phyloP scores from a whole-genome alignment of 2,888 invertebrate species.

The Trachelus troglodyta region DNA sequence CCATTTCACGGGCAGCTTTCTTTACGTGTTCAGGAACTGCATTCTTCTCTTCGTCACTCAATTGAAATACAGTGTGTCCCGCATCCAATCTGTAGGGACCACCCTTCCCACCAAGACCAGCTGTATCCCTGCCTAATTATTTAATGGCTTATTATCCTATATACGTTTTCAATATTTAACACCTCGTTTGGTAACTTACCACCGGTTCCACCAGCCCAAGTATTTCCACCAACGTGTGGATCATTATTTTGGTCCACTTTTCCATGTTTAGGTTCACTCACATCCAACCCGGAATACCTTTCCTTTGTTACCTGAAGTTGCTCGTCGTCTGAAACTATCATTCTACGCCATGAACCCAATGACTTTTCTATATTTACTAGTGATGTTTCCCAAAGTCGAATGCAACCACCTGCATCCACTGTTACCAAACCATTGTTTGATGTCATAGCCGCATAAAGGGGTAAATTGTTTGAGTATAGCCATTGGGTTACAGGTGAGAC shows the following conservation, averaged over 20 bases:
- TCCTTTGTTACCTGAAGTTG: conserved; percentile 81
- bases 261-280: conserved; percentile 89
- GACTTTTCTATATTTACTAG: conserved; percentile 63
- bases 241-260: conserved; percentile 90
- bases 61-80: conserved; percentile 93
- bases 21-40: conserved; percentile 90
- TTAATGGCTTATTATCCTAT: background rate
- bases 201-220: conserved; percentile 96
- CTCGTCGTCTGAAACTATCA: conserved; percentile 64
- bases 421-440: conserved; percentile 68
- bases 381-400: conserved; percentile 71
- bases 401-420: conserved; percentile 70
- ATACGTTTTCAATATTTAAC: conserved; percentile 19
- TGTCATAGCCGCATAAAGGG: conserved; percentile 64
- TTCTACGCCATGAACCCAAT: conserved; percentile 67
- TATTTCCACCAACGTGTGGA: conserved; percentile 96
- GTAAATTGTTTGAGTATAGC: conserved; percentile 65
- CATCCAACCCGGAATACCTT: conserved; percentile 74
- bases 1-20: conserved; percentile 93
- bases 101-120: conserved; percentile 95
- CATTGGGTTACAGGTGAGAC: conserved; percentile 66
- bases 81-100: conserved; percentile 95
- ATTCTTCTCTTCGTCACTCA: conserved; percentile 90
- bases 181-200: conserved; percentile 65
- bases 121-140: conserved; percentile 79